Evolutionary conservation across 2,797 vertebrate genomes (phyloP).

Genomic region (Coracias cyanogaster): DNA sequence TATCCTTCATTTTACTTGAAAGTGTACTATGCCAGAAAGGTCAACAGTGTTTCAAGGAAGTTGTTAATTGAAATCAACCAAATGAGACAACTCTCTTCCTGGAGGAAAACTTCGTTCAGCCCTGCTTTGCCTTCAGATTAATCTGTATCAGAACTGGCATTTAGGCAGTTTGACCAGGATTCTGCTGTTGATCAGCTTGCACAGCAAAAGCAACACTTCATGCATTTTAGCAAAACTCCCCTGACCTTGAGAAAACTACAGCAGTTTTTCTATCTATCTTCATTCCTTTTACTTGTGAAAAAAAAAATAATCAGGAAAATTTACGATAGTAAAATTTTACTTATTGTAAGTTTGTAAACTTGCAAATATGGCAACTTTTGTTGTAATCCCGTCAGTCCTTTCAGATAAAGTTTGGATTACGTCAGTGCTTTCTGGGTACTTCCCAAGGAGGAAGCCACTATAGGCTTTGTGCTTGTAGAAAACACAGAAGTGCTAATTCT

Average conservation of each 20-base stretch:
- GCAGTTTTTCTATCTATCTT: background rate
- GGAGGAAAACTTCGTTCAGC: conserved; percentile 18
- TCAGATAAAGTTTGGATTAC: background rate
- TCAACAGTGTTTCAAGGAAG: conserved; percentile 65
- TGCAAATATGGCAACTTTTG: background rate
- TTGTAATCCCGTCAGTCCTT: background rate
- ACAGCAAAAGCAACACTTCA: background rate
- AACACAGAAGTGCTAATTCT: background rate
- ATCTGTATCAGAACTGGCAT: background rate
- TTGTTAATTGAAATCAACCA: conserved; percentile 71
- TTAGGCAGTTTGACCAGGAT: background rate
- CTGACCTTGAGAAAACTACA: background rate
- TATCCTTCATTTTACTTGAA: conserved; percentile 60
- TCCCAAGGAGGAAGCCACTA: background rate
- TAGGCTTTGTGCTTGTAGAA: background rate
- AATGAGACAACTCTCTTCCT: conserved; percentile 63
- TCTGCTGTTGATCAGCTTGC: background rate
- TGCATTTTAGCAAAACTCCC: background rate
- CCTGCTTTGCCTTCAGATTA: conserved; percentile 1
- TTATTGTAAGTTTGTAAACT: background rate
- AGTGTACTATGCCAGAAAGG: conserved; percentile 62
- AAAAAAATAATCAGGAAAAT: background rate
- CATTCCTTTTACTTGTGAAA: background rate
- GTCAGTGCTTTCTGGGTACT: background rate
- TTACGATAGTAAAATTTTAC: background rate